Conservation (phyloP, 37 sponge, comb jelly and placozoan genomes). For the Chondrosia reniformis region DNA sequence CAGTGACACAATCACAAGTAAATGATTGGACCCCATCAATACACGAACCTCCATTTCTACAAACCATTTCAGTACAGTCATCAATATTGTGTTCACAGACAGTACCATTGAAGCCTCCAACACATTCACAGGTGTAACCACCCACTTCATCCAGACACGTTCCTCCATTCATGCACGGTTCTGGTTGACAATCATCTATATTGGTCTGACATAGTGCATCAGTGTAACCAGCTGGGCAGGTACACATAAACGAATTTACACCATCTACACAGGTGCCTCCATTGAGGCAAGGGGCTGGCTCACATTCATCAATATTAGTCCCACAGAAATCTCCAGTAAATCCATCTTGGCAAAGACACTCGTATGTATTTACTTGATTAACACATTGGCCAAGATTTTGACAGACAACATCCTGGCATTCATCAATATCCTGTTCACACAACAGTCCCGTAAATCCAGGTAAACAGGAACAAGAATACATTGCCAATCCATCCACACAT, state of each 20-base stretch:
- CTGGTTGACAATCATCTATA: conserved; percentile 17
- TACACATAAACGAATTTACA: conserved; percentile 22
- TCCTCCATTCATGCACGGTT: conserved; percentile 10
- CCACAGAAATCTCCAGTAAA: conserved; percentile 26
- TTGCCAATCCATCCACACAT: conserved; percentile 35
- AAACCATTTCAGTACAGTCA: conserved; percentile 19
- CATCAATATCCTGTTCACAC: conserved; percentile 17
- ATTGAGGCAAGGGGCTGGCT: conserved; percentile 11
- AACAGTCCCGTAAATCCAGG: conserved; percentile 10
- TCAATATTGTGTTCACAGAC: conserved; percentile 22
- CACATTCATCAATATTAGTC: conserved; percentile 27
- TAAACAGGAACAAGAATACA: conserved; percentile 20
- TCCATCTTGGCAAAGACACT: conserved; percentile 12
- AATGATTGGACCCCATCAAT: conserved; percentile 10
- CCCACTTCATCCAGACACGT: conserved; percentile 23
- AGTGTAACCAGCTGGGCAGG: conserved; percentile 22
- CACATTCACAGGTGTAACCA: conserved; percentile 20
- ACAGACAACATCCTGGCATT: conserved; percentile 4
- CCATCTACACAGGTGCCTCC: conserved; percentile 23
- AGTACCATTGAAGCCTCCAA: conserved; percentile 1
- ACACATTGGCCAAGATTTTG: conserved; percentile 20
- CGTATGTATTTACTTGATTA: conserved; percentile 14
- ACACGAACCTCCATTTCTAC: conserved; percentile 25
- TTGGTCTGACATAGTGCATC: conserved; percentile 11
- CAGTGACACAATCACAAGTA: conserved; percentile 17